Evolutionary conservation across 1,140 invertebrate species (phyloP), one percentile per base, ranked within the genome.

Genomic region (Adelges cooleyi): DNA sequence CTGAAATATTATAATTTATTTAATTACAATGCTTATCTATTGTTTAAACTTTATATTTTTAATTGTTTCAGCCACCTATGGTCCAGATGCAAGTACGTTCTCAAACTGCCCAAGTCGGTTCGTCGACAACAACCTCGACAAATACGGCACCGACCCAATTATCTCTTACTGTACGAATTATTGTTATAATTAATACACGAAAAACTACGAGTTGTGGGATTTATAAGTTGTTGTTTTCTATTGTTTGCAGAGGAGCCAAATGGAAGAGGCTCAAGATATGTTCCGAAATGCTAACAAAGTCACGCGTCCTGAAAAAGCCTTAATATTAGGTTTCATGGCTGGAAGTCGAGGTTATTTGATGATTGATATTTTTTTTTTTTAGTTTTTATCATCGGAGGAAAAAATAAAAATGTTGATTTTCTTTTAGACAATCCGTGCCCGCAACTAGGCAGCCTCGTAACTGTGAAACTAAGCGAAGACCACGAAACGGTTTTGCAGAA

Each of bases 321-420:
- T 97, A 33, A 98, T 98, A 72, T 80, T 98, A 22, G 93, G 94
- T 67, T 98, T 98, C 72, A 97, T 98, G 91, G 94, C 94, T 69
- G 95, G 95, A 2, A 90, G 90, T 6, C 83, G 91, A 79, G 89
- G 89, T 71, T 59, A 65, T 44, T 44, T 11, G 4, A 17, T 44
- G n/a, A 11, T 44, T 44, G 15, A n/a, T 44, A 44, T 44, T 44
- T 8, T 44, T 33, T 33, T 33, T 11, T 33, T 33, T 33, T n/a
- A n/a, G n/a, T n/a, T n/a, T n/a, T n/a, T n/a, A n/a, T n/a, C n/a
- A n/a, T n/a, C n/a, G n/a, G n/a, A n/a, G n/a, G n/a, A n/a, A n/a
- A n/a, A n/a, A 10, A 36, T 17, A 36, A 10, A 13, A 27, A 36
- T 44, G 13, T 27, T 65, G 2, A 23, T 27, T 70, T 68, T 69